Base-by-base conservation (phyloP, 2,888 invertebrate genomes). In the Bellardia bayeri region DNA sequence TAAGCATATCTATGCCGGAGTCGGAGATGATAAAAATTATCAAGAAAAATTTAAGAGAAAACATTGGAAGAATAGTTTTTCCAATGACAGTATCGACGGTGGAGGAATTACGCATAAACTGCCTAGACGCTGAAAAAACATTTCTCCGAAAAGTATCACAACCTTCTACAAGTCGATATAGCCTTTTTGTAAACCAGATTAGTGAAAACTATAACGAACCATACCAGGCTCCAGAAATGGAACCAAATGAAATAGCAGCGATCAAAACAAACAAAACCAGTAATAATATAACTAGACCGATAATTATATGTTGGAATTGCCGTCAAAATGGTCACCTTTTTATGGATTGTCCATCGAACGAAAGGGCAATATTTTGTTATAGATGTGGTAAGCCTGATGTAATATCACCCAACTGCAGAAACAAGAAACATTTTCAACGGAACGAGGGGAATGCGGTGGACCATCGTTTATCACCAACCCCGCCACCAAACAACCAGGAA, bases 231-330 rank as follows among this genome's bases (percentile, higher is more conserved):
- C 33, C 4, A 1, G 9, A 14, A 14, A 45, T 13, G 0, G 3
- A 42, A 61, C 2, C 3, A 4, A 45, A 40, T 3, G 61, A 75
- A 33, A 14, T 75, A 3, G 42, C 74, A 1, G 74, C 42, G 0
- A 2, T 63, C 2, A 16, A 13, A 14, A 14, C n/a, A 2, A 9
- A 1, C 3, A 40, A 42, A 9, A 9, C 1, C 13, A 33, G 7
- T 3, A 42, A 66, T 40, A 3, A 4, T 2, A 7, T 3, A 7
- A 4, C 66, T 8, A 66, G 9, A 7, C 2, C 8, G 16, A 8
- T 16, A 14, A 3, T 75, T 9, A 9, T 63, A 49, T 75, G 74
- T n/a, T 75, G 61, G 74, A 75, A 61, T 4, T 75, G 56, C 9
- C 54, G 37, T 16, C 54, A 72, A 37, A 33, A 33, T 3, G 69